Evolutionary conservation across 2,797 vertebrate species (phyloP).

Genomic region (Macropodus opercularis): DNA sequence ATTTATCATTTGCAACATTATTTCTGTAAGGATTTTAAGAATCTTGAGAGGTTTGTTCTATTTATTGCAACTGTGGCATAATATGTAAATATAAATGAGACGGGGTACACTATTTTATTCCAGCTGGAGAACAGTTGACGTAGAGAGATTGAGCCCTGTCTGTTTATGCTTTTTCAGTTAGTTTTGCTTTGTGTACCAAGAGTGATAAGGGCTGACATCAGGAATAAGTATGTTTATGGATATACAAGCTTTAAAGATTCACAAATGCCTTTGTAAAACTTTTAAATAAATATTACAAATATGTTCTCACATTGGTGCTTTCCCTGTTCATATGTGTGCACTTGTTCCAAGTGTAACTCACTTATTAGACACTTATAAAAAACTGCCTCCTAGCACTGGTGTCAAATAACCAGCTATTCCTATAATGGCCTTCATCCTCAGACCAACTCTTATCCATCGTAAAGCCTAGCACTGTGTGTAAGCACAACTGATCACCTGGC

Average conservation of each 20-base stretch:
- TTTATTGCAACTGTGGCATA: conserved; percentile 65
- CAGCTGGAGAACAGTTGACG: conserved; percentile 12
- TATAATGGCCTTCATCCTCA: too few relatives aligned
- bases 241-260: conserved; percentile 77
- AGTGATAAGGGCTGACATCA: conserved; percentile 68
- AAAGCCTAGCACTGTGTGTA: too few relatives aligned
- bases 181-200: conserved; percentile 52
- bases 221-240: conserved; percentile 54
- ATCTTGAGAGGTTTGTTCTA: conserved; percentile 51
- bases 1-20: conserved; percentile 50
- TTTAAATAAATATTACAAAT: conserved; percentile 75
- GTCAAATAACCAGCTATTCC: neutral
- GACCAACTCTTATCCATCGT: too few relatives aligned
- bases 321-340: neutral
- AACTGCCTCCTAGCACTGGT: neutral
- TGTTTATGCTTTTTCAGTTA: conserved; percentile 27
- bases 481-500: too few relatives aligned
- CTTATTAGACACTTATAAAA: neutral
- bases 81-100: conserved; percentile 54
- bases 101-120: conserved; percentile 23
- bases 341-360: conserved; percentile 3
- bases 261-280: conserved; percentile 77
- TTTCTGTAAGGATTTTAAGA: conserved; percentile 23
- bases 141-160: conserved; percentile 7
- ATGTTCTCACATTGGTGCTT: conserved; percentile 30